Base-by-base conservation (phyloP, 2,888 invertebrate genomes). In the Poecilus cupreus region DNA sequence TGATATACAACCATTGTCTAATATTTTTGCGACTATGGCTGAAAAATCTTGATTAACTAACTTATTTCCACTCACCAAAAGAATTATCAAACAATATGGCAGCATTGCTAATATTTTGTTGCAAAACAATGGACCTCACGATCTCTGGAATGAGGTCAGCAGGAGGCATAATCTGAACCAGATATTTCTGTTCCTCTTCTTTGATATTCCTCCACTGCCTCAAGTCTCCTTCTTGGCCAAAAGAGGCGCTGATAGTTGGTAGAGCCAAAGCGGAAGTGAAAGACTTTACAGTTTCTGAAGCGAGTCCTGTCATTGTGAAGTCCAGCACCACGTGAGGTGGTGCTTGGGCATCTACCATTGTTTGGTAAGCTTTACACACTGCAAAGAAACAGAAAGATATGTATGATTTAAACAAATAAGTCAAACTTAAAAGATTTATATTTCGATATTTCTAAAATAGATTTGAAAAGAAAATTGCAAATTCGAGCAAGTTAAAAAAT, bases 11-110 rank as follows among this genome's bases (percentile, higher is more conserved):
- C n/a, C n/a, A n/a, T n/a, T n/a, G n/a, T n/a, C n/a, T n/a, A n/a
- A n/a, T n/a, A n/a, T n/a, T n/a, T n/a, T n/a, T n/a, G n/a, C n/a
- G n/a, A n/a, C n/a, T 32, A 32, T 3, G 32, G 32, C 4, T n/a
- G n/a, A n/a, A n/a, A n/a, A n/a, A n/a, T n/a, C 32, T 32, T 2
- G 4, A 18, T 18, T n/a, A 18, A 39, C 18, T 18, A 68, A 68
- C 18, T 11, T 20, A 20, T 57, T 1, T 24, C 37, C 18, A 51
- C 75, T 75, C 26, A 96, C 96, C 94, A 87, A 97, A 97, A 46
- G 94, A 93, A 22, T 95, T 93, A 86, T 98, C 98, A 87, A 96
- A 98, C 60, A 98, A 91, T 70, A 98, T 96, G 4, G 96, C 98
- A 11, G 97, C 97, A 87, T 97, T 97, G 3, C 96, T 96, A 79